Conservation (phyloP, 2,888 invertebrate genomes). For the Ceramica pisi region DNA sequence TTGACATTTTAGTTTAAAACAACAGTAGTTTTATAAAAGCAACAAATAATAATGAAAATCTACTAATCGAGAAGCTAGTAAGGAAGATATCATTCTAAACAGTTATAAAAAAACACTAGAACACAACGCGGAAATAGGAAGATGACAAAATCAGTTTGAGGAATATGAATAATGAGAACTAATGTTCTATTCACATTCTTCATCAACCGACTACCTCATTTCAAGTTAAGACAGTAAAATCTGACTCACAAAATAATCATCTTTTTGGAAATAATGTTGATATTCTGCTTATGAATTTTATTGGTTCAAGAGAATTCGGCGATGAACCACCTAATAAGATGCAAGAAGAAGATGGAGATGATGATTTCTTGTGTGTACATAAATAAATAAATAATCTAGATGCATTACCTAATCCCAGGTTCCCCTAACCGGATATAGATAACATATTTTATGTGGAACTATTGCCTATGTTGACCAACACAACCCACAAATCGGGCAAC, state of each 20-base stretch:
- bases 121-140: background rate
- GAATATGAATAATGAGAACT: background rate
- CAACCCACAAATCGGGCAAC: background rate
- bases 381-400: no score
- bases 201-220: no score
- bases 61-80: background rate
- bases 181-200: no score
- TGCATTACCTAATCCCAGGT: background rate
- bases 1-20: background rate
- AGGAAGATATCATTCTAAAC: background rate
- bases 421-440: background rate
- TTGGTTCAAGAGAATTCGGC: background rate
- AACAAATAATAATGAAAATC: background rate
- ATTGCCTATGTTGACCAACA: no score
- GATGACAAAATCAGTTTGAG: background rate
- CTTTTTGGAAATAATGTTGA: background rate
- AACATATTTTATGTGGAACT: background rate
- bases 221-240: background rate
- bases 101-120: background rate
- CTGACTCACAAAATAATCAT: background rate
- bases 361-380: no score
- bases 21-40: background rate
- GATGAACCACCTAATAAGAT: background rate
- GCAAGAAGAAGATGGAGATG: no score
- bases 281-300: background rate